These are phyloP conservation scores for Ooceraea biroi DNA, from an alignment of 1,140 invertebrate genomes.

Conservation along the genomic window DNA sequence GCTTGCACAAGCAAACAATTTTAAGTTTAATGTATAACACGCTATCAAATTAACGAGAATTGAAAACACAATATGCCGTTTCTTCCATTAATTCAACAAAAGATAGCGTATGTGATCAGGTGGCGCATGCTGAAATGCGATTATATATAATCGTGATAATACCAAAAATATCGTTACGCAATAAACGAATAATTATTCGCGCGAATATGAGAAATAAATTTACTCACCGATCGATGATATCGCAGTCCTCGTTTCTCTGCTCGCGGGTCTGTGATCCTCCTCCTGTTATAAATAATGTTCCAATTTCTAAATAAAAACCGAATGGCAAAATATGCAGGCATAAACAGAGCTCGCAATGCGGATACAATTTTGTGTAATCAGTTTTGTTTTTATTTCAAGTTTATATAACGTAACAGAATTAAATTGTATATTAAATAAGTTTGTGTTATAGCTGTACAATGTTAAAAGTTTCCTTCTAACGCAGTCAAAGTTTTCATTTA, in stretches of 20 bases:
- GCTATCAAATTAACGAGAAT: neutral
- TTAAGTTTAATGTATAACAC: neutral
- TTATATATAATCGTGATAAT: neutral
- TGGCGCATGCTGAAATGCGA: neutral
- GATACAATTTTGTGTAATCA: no score
- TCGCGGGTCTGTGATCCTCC: neutral
- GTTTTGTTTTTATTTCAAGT: no score
- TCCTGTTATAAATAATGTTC: neutral
- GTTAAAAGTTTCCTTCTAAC: no score
- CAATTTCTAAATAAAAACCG: no score
- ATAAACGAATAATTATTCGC: conserved; percentile 31
- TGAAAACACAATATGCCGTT: neutral
- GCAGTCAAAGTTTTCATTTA: no score
- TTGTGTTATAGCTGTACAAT: no score
- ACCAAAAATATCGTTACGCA: conserved; percentile 9
- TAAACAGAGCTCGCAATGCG: no score
- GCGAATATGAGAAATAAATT: conserved; percentile 11
- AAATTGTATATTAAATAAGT: no score
- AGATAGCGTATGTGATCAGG: neutral
- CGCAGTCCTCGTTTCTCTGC: no score
- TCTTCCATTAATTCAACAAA: conserved; percentile 10
- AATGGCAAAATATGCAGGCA: no score
- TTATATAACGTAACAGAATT: no score
- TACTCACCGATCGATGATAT: neutral
- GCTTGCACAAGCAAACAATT: neutral